Evolutionary conservation across 2,888 invertebrate genomes (phyloP).

Genomic region (Campoplex capitator): DNA sequence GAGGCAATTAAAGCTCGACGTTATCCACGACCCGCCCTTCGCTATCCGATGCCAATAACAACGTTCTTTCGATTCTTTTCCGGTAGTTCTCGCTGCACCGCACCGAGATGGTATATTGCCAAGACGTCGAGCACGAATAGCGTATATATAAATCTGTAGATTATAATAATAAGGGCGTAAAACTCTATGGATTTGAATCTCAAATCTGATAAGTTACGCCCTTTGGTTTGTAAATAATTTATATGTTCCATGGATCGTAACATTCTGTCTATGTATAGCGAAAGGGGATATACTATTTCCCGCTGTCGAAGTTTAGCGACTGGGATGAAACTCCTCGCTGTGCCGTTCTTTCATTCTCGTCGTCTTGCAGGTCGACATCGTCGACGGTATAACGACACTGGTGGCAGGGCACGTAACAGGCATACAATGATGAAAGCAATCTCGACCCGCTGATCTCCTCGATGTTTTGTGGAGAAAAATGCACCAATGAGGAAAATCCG

Average conservation of each 20-base stretch:
- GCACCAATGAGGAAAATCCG: constrained; percentile 69
- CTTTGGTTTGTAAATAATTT: background rate
- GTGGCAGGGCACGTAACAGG: constrained; percentile 76
- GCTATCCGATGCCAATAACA: constrained; percentile 65
- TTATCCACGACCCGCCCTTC: constrained; percentile 45
- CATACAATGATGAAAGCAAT: constrained; percentile 81
- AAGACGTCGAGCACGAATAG: constrained; percentile 48
- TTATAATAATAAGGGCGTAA: constrained; percentile 9
- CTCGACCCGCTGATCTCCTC: constrained; percentile 76
- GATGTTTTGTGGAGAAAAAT: constrained; percentile 61
- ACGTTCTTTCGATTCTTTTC: constrained; percentile 65
- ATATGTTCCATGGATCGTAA: constrained; percentile 47
- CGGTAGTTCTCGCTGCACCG: constrained; percentile 48
- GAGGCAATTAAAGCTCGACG: constrained; percentile 64
- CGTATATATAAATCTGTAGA: background rate
- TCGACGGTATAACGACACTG: constrained; percentile 59
- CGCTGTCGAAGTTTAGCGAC: constrained; percentile 75
- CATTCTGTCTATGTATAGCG: constrained; percentile 43
- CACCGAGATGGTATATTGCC: constrained; percentile 61
- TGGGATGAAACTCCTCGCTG: constrained; percentile 50
- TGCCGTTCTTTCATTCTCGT: constrained; percentile 57
- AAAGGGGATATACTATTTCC: constrained; percentile 69
- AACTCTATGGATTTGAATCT: background rate
- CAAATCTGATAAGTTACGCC: background rate
- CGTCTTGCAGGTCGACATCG: constrained; percentile 55